Conservation (phyloP, 1,140 invertebrate species). For the Melipona quadrifasciata region DNA sequence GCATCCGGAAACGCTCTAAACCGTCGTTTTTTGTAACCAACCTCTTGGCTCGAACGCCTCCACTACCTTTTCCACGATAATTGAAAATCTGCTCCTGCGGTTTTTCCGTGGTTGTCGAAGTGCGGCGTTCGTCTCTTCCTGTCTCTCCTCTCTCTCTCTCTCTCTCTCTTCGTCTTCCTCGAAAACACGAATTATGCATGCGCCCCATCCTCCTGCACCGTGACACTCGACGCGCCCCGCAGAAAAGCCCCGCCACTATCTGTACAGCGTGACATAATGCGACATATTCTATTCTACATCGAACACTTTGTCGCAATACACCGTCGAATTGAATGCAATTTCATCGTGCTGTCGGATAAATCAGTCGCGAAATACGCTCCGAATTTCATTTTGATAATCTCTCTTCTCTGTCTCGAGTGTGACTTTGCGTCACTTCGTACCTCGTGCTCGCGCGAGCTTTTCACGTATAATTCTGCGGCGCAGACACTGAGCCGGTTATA, state of each 20-base stretch:
- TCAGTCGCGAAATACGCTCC: not conserved
- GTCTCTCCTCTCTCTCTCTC: not conserved
- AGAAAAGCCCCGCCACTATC: not conserved
- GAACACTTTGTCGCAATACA: not conserved
- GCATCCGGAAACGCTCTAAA: not conserved
- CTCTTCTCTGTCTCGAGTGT: not conserved
- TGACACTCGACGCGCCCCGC: not conserved
- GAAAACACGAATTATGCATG: slow-evolving; percentile 50
- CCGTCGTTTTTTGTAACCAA: not conserved
- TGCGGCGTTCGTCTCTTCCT: slow-evolving; percentile 21
- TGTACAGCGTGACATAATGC: not conserved
- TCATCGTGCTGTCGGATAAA: too few relatives aligned
- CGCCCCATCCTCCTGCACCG: not conserved
- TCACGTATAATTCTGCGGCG: not conserved
- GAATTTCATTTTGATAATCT: not conserved
- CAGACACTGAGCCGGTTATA: not conserved
- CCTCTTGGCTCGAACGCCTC: slow-evolving; percentile 24
- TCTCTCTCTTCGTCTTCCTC: too few relatives aligned
- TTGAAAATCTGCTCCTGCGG: slow-evolving; percentile 53
- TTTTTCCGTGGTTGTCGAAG: slow-evolving; percentile 37
- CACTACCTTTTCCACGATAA: slow-evolving; percentile 48
- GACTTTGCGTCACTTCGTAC: not conserved
- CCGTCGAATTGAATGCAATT: not conserved
- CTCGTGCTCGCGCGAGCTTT: not conserved
- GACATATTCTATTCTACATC: not conserved